These are phyloP conservation scores for Sphyrna mokarran DNA, from an alignment of 2,113 vertebrate genomes.

Conservation along the genomic window DNA sequence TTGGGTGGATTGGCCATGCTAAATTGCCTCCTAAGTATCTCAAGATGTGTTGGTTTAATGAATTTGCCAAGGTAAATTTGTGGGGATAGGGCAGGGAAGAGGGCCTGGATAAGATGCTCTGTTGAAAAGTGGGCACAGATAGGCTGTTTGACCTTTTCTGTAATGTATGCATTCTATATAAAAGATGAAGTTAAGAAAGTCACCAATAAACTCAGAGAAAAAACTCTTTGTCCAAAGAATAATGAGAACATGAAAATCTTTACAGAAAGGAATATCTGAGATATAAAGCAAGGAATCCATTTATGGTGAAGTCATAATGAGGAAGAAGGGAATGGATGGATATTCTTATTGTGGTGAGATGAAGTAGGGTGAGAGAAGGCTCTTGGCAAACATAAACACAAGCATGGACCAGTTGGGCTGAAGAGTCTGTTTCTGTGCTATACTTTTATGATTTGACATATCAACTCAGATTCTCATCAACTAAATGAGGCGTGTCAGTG, in stretches of 20 bases:
- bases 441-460: not conserved
- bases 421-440: not conserved
- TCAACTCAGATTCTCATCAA: no score
- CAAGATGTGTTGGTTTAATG: no score
- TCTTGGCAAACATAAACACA: not conserved
- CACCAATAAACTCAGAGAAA: not conserved
- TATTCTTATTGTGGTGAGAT: not conserved
- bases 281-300: not conserved
- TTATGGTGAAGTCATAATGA: not conserved
- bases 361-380: not conserved
- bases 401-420: not conserved
- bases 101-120: no score
- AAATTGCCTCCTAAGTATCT: no score
- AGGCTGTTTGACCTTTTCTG: no score
- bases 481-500: no score
- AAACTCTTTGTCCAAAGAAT: not conserved
- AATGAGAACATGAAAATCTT: not conserved
- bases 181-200: not conserved
- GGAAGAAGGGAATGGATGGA: not conserved
- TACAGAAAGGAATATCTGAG: not conserved
- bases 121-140: no score
- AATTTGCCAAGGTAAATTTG: no score
- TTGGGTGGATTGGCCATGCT: no score
- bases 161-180: no score
- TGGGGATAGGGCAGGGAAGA: no score